Evolutionary conservation across 2,888 invertebrate species (phyloP).

Genomic region (Parascotia fuliginaria): DNA sequence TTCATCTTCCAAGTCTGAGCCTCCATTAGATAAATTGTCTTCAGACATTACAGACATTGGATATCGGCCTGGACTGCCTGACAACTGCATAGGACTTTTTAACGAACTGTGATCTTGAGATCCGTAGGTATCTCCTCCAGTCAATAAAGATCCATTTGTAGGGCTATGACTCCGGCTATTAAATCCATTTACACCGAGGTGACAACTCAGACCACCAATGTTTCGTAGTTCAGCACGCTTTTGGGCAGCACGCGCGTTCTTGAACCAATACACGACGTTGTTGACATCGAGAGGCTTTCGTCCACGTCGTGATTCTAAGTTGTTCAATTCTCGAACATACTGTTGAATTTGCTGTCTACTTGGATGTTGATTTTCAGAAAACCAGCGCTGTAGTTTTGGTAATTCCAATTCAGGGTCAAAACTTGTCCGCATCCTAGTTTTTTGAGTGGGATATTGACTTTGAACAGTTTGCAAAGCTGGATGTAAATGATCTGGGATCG

Average conservation of each 20-base stretch:
- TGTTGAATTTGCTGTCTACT: conserved; percentile 98
- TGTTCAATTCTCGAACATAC: conserved; percentile 97
- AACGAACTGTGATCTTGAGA: conserved; percentile 85
- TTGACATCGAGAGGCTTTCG: conserved; percentile 97
- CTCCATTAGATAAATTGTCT: conserved; percentile 88
- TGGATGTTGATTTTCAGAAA: conserved; percentile 98
- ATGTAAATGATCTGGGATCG: conserved; percentile 87
- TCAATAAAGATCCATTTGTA: conserved; percentile 87
- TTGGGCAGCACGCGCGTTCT: conserved; percentile 98
- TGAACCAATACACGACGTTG: conserved; percentile 99
- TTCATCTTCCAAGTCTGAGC: conserved; percentile 90
- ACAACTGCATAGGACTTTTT: conserved; percentile 87
- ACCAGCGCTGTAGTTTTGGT: conserved; percentile 98
- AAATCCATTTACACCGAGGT: conserved; percentile 87
- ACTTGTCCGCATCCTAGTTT: conserved; percentile 97
- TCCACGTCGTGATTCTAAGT: conserved; percentile 95
- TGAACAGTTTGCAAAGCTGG: conserved; percentile 92
- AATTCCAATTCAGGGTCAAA: conserved; percentile 98
- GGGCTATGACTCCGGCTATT: conserved; percentile 88
- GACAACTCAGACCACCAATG: conserved; percentile 86
- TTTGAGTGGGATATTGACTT: conserved; percentile 92
- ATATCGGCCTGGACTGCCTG: conserved; percentile 83
- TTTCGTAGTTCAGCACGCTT: conserved; percentile 94
- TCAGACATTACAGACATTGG: conserved; percentile 88
- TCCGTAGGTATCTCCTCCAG: conserved; percentile 86